phyloP scores from a whole-genome alignment of 1,140 invertebrate genomes.

The Zelostemma sp. region DNA sequence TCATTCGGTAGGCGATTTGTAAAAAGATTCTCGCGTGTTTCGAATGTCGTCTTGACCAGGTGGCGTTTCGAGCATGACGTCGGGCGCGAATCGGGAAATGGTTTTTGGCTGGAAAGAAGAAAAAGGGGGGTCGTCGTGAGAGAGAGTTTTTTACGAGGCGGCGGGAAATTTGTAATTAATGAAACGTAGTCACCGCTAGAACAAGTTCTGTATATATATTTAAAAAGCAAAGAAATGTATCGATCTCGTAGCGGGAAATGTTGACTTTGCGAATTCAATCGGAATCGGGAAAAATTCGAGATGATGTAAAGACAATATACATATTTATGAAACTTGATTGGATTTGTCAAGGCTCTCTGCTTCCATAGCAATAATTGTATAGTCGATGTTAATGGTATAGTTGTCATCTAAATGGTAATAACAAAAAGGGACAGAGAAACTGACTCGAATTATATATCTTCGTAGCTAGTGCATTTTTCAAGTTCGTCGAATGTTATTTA shows the following conservation, averaged over 20 bases:
- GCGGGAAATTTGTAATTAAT: conserved; percentile 40
- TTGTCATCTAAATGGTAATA: conserved; percentile 53
- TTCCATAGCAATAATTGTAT: conserved; percentile 69
- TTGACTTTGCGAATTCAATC: conserved; percentile 53
- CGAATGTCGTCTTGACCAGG: too few relatives aligned
- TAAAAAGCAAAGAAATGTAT: too few relatives aligned
- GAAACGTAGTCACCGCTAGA: conserved; percentile 65
- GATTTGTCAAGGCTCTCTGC: conserved; percentile 60
- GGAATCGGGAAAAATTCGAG: conserved; percentile 51
- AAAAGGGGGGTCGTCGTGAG: too few relatives aligned
- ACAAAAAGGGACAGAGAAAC: conserved; percentile 17
- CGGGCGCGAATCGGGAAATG: too few relatives aligned
- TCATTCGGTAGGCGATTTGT: conserved; percentile 68
- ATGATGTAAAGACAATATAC: conserved; percentile 59
- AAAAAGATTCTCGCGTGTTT: too few relatives aligned
- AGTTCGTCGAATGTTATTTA: conserved; percentile 55
- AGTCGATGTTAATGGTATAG: conserved; percentile 66
- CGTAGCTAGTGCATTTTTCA: conserved; percentile 58
- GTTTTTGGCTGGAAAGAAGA: too few relatives aligned
- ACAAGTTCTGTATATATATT: conserved; percentile 66
- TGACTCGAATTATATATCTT: too few relatives aligned
- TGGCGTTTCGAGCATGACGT: too few relatives aligned
- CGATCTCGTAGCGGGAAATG: conserved; percentile 53
- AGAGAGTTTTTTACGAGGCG: conserved; percentile 18
- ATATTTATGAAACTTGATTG: conserved; percentile 52